Base-by-base conservation (phyloP, 1,140 invertebrate genomes). In the Anadara kagoshimensis region DNA sequence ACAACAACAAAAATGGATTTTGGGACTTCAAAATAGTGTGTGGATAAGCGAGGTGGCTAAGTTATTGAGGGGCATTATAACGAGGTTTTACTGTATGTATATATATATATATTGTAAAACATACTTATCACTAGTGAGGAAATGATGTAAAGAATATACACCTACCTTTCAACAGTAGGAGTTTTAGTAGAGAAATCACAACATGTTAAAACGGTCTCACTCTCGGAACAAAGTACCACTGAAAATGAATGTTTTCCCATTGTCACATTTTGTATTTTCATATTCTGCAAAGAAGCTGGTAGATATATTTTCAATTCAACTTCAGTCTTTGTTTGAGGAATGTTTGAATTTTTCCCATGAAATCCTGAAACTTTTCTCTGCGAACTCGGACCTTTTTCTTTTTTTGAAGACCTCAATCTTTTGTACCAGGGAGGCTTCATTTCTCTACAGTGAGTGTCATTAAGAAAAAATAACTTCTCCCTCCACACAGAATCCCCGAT, bases 401-500 rank as follows among this genome's bases (percentile, higher is more conserved):
- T 43, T 57, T 58, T 54, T 47, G 57, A 26, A 36, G n/a, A 56
- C 16, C 20, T 47, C 65, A 14, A 18, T 69, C 16, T 71, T 63
- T 24, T 54, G 29, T 71, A 62, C 20, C 69, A 69, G 56, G 47
- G 41, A 66, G 59, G 44, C 18, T 56, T 54, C 18, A 47, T 7
- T 16, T 45, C 20, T 59, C 51, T 61, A 5, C 47, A 59, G 26
- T 66, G 22, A 24, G 59, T 26, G 3, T 70, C 14, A 65, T 80
- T 70, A 18, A 79, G 67, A 11, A 45, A 57, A 1, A 76, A 49
- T 10, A 82, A 69, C 70, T 81, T 78, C 29, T 75, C 70, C 45
- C 73, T 78, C 80, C 83, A 84, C 20, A 65, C 18, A 36, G 49
- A 20, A 70, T 84, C 83, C 2, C 79, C 80, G 73, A 73, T 73